Evolutionary conservation across 2,888 invertebrate genomes (phyloP), one percentile per base, ranked within the genome.

Genomic region (Chironomus tentans): DNA sequence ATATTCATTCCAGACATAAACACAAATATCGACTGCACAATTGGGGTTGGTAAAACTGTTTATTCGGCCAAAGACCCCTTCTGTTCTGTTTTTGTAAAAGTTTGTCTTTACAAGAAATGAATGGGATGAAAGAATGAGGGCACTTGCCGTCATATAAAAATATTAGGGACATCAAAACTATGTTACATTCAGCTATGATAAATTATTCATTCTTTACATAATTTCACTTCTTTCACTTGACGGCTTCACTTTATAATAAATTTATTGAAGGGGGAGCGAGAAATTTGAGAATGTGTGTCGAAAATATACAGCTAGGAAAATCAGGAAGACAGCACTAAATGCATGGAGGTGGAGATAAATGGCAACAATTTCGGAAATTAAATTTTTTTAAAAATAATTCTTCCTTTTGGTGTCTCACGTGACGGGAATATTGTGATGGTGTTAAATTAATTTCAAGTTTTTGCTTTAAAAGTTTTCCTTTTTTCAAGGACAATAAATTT

Each of bases 11-110:
- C 12, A 21, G 22, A 73, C 21, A 10, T 65, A 65, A 73, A 61
- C 21, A 38, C n/a, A 18, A 18, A 56, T 18, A 56, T 18, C 56
- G 56, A 56, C 56, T 62, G 28, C 72, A 73, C 21, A 73, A n/a
- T 73, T 73, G 61, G 38, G 24, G 65, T 65, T 24, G 62, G 65
- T 21, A 38, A 65, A 65, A 65, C 22, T 65, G 65, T 65, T 73
- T 73, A 73, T 73, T 61, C 72, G 72, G 72, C 62, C 72, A 73
- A 73, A 73, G 72, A 73, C 72, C 72, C 46, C 72, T 18, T 6
- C 38, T 38, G 38, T 38, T 38, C 10, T 38, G 7, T 1, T 38
- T 38, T 38, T 38, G 5, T 28, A 4, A 28, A 28, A 28, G 5
- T 22, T 1, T 15, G 2, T 65, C 22, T 13, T n/a, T 47, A 38